These are phyloP conservation scores for Caenorhabditis auriculariae DNA, from an alignment of 2,888 invertebrate species.

Conservation along the genomic window DNA sequence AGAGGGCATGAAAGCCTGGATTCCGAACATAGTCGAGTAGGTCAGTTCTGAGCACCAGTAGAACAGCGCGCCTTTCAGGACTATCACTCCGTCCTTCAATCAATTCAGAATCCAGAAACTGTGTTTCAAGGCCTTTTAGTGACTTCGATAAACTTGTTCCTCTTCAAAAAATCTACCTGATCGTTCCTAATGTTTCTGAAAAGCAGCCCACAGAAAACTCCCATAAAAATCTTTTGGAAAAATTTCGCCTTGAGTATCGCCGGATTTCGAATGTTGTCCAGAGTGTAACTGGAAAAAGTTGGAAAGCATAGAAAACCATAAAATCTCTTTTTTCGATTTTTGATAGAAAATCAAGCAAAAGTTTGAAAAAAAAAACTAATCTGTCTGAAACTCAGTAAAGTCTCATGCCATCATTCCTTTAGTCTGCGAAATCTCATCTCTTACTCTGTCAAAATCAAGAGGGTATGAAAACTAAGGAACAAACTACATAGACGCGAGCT, in stretches of 20 bases:
- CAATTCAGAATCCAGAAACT: slow-evolving; percentile 64
- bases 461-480: not conserved
- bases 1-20: slow-evolving; percentile 82
- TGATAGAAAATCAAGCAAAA: too few species aligned
- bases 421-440: too few species aligned
- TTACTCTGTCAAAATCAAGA: not conserved
- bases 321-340: too few species aligned
- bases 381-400: too few species aligned
- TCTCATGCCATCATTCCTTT: too few species aligned
- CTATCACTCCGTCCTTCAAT: slow-evolving; percentile 87
- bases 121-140: too few species aligned
- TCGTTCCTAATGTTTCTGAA: slow-evolving; percentile 72
- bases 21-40: slow-evolving; percentile 85
- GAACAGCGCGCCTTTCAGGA: slow-evolving; percentile 87
- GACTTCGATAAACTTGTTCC: slow-evolving; percentile 72
- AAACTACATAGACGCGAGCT: not conserved
- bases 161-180: slow-evolving; percentile 25
- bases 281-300: slow-evolving; percentile 37
- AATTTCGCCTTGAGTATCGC: slow-evolving; percentile 47
- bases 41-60: slow-evolving; percentile 88
- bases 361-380: too few species aligned
- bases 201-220: slow-evolving; percentile 77
- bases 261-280: slow-evolving; percentile 50
- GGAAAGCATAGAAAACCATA: too few species aligned
- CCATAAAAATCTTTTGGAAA: slow-evolving; percentile 55